Evolutionary conservation across 2,113 vertebrate species (phyloP).

Genomic region (Catagonus wagneri): DNA sequence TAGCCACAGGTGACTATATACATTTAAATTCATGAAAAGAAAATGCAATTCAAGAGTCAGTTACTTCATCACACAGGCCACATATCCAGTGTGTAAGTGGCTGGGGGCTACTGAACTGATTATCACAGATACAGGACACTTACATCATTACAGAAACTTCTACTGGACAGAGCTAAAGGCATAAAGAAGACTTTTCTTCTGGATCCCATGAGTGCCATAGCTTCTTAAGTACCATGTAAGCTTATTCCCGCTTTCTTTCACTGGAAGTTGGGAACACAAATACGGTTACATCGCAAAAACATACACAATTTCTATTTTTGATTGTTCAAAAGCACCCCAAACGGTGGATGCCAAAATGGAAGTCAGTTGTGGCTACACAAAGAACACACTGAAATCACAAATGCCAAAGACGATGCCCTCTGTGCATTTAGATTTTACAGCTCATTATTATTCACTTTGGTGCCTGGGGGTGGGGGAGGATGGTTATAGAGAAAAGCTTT

Average conservation of each 20-base stretch:
- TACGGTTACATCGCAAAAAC: neutral
- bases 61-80: neutral
- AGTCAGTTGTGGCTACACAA: neutral
- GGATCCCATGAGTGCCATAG: neutral
- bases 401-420: neutral
- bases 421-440: neutral
- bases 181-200: neutral
- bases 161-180: neutral
- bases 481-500: conserved; percentile 69
- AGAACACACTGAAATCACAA: neutral
- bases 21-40: conserved; percentile 45
- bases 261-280: neutral
- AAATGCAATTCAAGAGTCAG: neutral
- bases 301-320: neutral
- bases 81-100: neutral
- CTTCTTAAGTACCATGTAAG: neutral
- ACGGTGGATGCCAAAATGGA: neutral
- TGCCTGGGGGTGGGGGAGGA: neutral
- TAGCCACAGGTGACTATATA: neutral
- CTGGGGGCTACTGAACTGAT: neutral
- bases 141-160: neutral
- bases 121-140: neutral
- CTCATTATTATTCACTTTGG: neutral
- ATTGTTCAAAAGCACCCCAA: neutral
- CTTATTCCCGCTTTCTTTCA: neutral